These are phyloP conservation scores for Sebastolobus altivelis DNA, from an alignment of 2,797 vertebrate species.

Conservation along the genomic window DNA sequence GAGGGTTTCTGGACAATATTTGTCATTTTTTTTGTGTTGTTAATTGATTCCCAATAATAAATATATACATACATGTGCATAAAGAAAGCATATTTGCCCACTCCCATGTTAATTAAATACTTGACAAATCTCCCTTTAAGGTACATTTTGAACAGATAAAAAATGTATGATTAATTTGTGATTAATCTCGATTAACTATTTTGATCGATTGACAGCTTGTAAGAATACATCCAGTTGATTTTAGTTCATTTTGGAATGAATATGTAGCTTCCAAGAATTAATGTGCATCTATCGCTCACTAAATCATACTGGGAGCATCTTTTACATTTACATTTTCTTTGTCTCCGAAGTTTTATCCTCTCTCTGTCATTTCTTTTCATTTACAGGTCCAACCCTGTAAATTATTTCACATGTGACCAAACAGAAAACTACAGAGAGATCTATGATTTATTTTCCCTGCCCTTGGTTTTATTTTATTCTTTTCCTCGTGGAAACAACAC, in stretches of 20 bases:
- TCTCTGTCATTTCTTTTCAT: constrained; percentile 38
- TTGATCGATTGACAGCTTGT: too few species aligned
- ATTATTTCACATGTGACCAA: constrained; percentile 48
- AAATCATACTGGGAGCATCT: constrained; percentile 1
- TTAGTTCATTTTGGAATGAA: neutral
- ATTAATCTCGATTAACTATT: too few species aligned
- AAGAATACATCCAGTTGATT: neutral
- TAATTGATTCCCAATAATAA: too few species aligned
- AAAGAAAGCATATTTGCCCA: too few species aligned
- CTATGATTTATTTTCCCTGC: constrained; percentile 47
- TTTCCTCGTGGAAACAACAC: constrained; percentile 30
- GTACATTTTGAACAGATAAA: too few species aligned
- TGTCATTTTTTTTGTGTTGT: too few species aligned
- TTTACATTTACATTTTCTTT: constrained; percentile 20
- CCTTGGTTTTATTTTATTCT: constrained; percentile 30
- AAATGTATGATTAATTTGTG: too few species aligned
- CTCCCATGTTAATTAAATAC: too few species aligned
- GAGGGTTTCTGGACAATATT: too few species aligned
- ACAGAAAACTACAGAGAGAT: constrained; percentile 37
- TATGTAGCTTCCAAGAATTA: neutral
- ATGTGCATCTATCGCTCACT: neutral
- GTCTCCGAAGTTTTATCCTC: constrained; percentile 9
- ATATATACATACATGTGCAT: too few species aligned
- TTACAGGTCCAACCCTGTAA: constrained; percentile 42
- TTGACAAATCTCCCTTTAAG: too few species aligned